Evolutionary conservation across 2,113 vertebrate species (phyloP).

Genomic region (Perccottus glenii): DNA sequence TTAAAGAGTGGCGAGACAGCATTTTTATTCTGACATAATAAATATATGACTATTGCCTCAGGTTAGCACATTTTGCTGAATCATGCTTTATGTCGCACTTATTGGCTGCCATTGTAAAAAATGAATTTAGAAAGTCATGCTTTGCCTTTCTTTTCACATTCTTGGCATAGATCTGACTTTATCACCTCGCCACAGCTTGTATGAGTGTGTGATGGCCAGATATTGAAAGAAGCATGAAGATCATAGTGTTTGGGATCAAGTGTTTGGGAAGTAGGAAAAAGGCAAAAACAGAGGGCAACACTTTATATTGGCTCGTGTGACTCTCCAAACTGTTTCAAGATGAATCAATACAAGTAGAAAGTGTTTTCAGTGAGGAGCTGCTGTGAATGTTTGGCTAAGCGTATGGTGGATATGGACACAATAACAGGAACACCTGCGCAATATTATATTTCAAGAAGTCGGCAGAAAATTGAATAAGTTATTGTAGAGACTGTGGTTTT

Average conservation of each 20-base stretch:
- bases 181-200: conserved; percentile 41
- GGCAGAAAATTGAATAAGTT: neutral
- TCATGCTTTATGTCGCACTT: conserved; percentile 46
- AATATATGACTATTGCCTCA: conserved; percentile 29
- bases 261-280: conserved; percentile 25
- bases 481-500: neutral
- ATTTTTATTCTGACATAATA: conserved; percentile 26
- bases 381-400: neutral
- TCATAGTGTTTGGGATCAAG: neutral
- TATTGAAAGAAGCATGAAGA: conserved; percentile 54
- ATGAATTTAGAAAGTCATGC: conserved; percentile 50
- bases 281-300: conserved; percentile 17
- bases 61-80: conserved; percentile 35
- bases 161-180: conserved; percentile 49
- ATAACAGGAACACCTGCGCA: neutral
- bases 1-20: conserved; percentile 37
- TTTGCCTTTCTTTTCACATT: conserved; percentile 17
- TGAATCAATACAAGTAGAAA: conserved; percentile 11
- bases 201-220: conserved; percentile 50
- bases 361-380: conserved; percentile 1
- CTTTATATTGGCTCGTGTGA: conserved; percentile 23
- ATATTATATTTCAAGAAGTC: neutral
- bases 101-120: conserved; percentile 42
- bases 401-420: conserved; percentile 5
- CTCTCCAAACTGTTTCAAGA: conserved; percentile 15